Evolutionary conservation across 2,797 vertebrate species (phyloP), one percentile per base, ranked within the genome.

Genomic region (Cynopterus sphinx): DNA sequence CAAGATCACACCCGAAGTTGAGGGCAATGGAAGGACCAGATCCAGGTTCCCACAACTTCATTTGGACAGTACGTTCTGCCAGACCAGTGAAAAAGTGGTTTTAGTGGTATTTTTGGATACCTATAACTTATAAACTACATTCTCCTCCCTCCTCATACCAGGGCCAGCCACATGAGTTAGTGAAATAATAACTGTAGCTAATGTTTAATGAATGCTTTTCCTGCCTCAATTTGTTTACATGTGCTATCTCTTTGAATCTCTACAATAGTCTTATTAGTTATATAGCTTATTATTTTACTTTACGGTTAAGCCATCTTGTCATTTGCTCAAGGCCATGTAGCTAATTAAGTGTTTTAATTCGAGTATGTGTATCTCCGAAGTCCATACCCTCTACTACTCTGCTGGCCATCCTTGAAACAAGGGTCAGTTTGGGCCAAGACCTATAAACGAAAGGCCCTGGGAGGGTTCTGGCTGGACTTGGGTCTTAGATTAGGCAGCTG

Each of bases 181-280:
- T 89, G 75, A 93, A 78, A 51, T 91, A 53, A 31, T 79, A 70
- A 49, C 74, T n/a, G 28, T 39, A 59, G 79, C 75, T 91, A 79
- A 78, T 53, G 83, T 91, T 95, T 84, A 74, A 78, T 65, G 28
- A 78, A 24, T 63, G 68, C 73, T 55, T 92, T 68, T 28, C 21
- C 3, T 51, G 91, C 67, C 39, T 43, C 39, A 12, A 17, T 87
- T 74, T 85, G 61, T 85, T 46, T n/a, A 8, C 63, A 2, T 63
- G 16, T 63, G 51, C 39, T 74, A 75, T 78, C 70, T 86, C 59
- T 49, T 26, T 63, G 59, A 89, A 65, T 94, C 70, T 71, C 89
- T 81, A 5, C 51, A 28, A 67, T 22, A n/a, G 22, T 53, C 57
- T n/a, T 63, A 0, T 86, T 79, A n/a, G 70, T 81, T 87, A 33